Conservation (phyloP, 1,140 invertebrate species). For the Pogonognathellus flavescens region DNA sequence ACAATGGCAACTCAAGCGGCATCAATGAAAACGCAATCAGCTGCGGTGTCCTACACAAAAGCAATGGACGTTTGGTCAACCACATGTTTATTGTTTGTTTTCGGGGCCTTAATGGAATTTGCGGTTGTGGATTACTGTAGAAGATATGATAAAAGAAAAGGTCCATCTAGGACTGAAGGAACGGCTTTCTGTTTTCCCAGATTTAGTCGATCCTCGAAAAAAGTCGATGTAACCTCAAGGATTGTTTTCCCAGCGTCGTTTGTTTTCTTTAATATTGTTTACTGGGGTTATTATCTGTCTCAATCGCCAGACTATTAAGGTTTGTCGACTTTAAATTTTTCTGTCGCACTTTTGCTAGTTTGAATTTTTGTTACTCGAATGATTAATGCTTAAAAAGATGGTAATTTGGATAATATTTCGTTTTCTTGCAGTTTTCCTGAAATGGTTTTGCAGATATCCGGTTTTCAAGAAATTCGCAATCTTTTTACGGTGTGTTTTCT, state of each 20-base stretch:
- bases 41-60: constrained; percentile 69
- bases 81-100: constrained; percentile 75
- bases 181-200: constrained; percentile 68
- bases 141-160: constrained; percentile 68
- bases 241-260: constrained; percentile 94
- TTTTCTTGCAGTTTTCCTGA: too few species aligned
- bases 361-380: too few species aligned
- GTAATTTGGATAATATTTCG: too few species aligned
- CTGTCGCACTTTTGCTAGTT: too few species aligned
- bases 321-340: too few species aligned
- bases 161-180: background rate
- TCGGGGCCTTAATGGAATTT: constrained; percentile 74
- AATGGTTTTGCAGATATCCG: too few species aligned
- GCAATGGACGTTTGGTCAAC: constrained; percentile 76
- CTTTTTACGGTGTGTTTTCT: too few species aligned
- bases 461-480: too few species aligned
- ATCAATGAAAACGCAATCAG: constrained; percentile 69
- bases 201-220: constrained; percentile 89
- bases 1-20: constrained; percentile 75
- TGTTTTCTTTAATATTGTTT: constrained; percentile 92
- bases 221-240: constrained; percentile 93
- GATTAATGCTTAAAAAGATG: too few species aligned
- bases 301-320: too few species aligned
- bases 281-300: constrained; percentile 89
- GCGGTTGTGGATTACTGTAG: constrained; percentile 75